These are phyloP conservation scores for Nemurella pictetii DNA, from an alignment of 2,888 invertebrate genomes.

Conservation along the genomic window DNA sequence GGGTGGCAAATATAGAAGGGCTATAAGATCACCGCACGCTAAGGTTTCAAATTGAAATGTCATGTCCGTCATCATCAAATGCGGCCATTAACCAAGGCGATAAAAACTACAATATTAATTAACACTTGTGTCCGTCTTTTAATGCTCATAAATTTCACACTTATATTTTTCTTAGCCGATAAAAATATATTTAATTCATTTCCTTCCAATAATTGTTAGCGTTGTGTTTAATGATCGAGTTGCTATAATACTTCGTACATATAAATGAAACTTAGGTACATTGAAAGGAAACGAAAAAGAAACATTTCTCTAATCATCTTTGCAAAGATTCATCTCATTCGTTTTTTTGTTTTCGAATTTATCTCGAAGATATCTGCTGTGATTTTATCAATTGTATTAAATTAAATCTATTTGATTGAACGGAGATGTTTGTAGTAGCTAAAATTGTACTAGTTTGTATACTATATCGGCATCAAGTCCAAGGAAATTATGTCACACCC, in stretches of 20 bases:
- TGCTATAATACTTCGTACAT: neutral
- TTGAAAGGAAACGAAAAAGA: too few species aligned
- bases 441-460: too few species aligned
- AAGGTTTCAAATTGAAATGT: slow-evolving; percentile 40
- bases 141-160: slow-evolving; percentile 40
- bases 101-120: slow-evolving; percentile 41
- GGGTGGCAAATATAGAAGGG: slow-evolving; percentile 14
- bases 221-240: neutral
- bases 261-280: neutral
- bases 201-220: neutral
- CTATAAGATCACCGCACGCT: slow-evolving; percentile 23
- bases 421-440: too few species aligned
- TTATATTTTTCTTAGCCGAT: slow-evolving; percentile 20
- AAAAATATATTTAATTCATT: slow-evolving; percentile 1
- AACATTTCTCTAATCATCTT: too few species aligned
- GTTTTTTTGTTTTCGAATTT: neutral
- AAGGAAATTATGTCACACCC: too few species aligned
- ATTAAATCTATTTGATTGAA: too few species aligned
- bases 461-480: too few species aligned
- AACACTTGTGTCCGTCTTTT: slow-evolving; percentile 34
- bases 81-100: slow-evolving; percentile 34
- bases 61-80: slow-evolving; percentile 36
- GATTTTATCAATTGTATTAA: too few species aligned
- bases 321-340: neutral
- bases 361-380: too few species aligned